Percentiles rank a stretch among this genome's conserved stretches.
Evolutionary conservation across 2,113 vertebrate genomes (phyloP).

Genomic region (Hepsetus odoe): DNA sequence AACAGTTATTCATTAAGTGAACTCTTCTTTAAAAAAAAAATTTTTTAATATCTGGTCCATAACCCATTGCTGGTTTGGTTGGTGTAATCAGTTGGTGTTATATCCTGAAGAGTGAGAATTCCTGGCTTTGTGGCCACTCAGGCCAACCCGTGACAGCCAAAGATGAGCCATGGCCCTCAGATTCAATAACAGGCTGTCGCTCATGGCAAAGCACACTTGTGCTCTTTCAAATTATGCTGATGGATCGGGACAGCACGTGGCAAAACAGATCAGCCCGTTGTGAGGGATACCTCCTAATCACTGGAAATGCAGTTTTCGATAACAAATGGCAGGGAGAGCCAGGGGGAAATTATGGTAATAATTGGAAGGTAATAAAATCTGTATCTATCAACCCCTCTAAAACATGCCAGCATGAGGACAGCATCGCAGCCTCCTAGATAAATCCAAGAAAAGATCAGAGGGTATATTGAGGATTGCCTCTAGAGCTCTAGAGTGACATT

Average conservation of each 20-base stretch:
- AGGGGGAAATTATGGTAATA: conserved; percentile 72
- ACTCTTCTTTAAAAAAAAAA: too few species aligned
- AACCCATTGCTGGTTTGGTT: background rate
- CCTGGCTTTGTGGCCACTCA: conserved; percentile 37
- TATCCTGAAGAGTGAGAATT: conserved; percentile 19
- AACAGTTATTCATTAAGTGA: too few species aligned
- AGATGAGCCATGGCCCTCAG: conserved; percentile 65
- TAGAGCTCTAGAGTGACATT: conserved; percentile 22
- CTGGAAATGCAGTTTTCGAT: conserved; percentile 61
- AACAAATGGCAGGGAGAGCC: conserved; percentile 68
- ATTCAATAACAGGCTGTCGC: conserved; percentile 71
- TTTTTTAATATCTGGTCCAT: background rate
- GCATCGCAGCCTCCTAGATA: conserved; percentile 31
- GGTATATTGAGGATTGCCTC: conserved; percentile 41
- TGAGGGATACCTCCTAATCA: conserved; percentile 57
- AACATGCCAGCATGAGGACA: conserved; percentile 50
- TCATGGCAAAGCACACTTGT: conserved; percentile 64
- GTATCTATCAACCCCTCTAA: conserved; percentile 69
- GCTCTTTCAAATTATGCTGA: conserved; percentile 77
- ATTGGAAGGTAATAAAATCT: conserved; percentile 72
- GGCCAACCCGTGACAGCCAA: conserved; percentile 54
- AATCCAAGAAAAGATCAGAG: conserved; percentile 29
- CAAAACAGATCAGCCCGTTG: conserved; percentile 68
- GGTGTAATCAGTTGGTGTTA: background rate
- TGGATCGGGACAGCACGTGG: conserved; percentile 66